Evolutionary conservation across 2,113 vertebrate genomes (phyloP).

Genomic region (Plestiodon gilberti): DNA sequence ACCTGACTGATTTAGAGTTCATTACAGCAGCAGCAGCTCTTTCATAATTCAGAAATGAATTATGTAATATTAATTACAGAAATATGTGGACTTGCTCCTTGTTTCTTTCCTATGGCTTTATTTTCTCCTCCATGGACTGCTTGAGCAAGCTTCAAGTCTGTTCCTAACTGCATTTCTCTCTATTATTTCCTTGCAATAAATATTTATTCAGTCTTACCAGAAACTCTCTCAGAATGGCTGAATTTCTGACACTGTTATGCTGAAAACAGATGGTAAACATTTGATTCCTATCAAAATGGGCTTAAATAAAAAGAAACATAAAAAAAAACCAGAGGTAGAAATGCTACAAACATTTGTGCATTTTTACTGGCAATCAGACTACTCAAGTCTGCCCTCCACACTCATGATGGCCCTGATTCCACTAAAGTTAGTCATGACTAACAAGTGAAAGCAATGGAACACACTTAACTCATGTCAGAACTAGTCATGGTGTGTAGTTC

Average conservation of each 20-base stretch:
- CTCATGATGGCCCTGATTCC: not conserved
- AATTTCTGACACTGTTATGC: not conserved
- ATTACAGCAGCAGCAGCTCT: not conserved
- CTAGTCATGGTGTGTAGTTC: not conserved
- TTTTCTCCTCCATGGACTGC: not conserved
- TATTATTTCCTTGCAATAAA: not conserved
- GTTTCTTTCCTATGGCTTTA: not conserved
- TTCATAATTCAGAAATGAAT: not conserved
- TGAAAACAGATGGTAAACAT: not conserved
- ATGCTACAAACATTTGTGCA: not conserved
- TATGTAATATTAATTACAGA: not conserved
- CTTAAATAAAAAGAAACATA: not conserved
- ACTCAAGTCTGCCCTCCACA: not conserved
- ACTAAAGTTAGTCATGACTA: too few species aligned
- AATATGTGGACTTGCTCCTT: not conserved
- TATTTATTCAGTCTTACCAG: slow-evolving; percentile 1
- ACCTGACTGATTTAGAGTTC: not conserved
- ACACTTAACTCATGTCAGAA: too few species aligned
- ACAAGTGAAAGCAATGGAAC: not conserved
- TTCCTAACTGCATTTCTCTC: not conserved
- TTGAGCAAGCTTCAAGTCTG: not conserved
- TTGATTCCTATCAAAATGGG: not conserved
- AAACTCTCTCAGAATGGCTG: not conserved
- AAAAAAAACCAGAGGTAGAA: not conserved
- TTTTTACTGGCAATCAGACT: not conserved